These are phyloP conservation scores for Cathartes aura DNA, from an alignment of 2,113 vertebrate genomes.

Conservation along the genomic window DNA sequence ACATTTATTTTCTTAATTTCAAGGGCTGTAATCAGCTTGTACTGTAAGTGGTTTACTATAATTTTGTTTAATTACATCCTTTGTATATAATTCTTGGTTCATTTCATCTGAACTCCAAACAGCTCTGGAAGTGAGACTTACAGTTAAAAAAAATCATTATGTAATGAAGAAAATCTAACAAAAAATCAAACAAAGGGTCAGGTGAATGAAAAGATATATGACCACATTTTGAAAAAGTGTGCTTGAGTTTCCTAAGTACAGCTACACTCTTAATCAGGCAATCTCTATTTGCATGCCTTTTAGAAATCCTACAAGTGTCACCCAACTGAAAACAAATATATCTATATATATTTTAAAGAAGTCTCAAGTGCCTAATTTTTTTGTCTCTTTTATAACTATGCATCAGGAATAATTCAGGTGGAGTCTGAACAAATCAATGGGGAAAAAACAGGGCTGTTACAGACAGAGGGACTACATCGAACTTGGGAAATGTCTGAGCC, in stretches of 20 bases:
- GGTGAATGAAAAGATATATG: not conserved
- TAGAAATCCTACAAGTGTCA: not conserved
- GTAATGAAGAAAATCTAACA: not conserved
- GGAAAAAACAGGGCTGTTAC: not conserved
- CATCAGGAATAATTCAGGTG: not conserved
- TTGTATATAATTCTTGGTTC: not conserved
- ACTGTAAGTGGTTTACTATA: not conserved
- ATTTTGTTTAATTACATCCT: conserved; percentile 14
- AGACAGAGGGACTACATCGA: not conserved
- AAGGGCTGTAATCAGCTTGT: not conserved
- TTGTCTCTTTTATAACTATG: not conserved
- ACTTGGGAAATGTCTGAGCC: not conserved
- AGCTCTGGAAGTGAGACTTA: not conserved
- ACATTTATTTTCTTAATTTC: not conserved
- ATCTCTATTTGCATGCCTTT: not conserved
- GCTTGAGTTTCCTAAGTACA: not conserved
- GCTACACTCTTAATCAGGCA: not conserved
- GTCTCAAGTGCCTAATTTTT: not conserved
- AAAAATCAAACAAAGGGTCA: not conserved
- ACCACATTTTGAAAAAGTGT: not conserved
- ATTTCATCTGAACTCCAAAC: not conserved
- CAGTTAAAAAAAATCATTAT: not conserved
- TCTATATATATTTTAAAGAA: not conserved
- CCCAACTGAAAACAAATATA: not conserved
- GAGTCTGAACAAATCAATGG: not conserved